Percentiles rank a stretch among this genome's conserved stretches.
Evolutionary conservation across 2,113 vertebrate species (phyloP).

Genomic region (Gallinago paraguaiae): DNA sequence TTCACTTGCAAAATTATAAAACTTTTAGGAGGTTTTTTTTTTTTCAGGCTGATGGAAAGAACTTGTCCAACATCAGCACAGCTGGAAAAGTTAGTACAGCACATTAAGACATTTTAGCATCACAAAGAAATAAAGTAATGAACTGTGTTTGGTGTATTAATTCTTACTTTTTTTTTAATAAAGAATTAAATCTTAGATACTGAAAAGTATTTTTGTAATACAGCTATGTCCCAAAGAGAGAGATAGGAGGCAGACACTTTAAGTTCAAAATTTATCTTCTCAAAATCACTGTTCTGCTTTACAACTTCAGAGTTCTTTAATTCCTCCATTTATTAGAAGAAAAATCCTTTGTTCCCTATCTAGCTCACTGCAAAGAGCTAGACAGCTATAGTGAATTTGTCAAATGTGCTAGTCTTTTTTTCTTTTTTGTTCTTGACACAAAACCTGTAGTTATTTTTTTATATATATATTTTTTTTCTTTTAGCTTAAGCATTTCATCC

Average conservation of each 20-base stretch:
- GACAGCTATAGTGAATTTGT: neutral
- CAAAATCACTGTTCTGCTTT: neutral
- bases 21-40: neutral
- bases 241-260: neutral
- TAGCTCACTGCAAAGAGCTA: too few relatives aligned
- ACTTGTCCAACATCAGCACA: neutral
- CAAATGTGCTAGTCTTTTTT: neutral
- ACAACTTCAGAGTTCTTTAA: neutral
- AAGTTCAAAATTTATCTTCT: neutral
- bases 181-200: neutral
- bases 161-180: neutral
- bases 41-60: neutral
- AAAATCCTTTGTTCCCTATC: neutral
- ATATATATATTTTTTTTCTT: neutral
- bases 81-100: neutral
- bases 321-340: neutral
- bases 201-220: neutral
- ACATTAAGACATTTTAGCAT: neutral
- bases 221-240: neutral
- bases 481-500: neutral
- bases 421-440: neutral
- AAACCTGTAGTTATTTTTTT: neutral
- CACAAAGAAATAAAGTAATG: neutral
- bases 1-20: neutral
- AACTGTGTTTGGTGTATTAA: neutral